Base-by-base conservation (phyloP, 1,140 invertebrate genomes). In the Scylla paramamosain region DNA sequence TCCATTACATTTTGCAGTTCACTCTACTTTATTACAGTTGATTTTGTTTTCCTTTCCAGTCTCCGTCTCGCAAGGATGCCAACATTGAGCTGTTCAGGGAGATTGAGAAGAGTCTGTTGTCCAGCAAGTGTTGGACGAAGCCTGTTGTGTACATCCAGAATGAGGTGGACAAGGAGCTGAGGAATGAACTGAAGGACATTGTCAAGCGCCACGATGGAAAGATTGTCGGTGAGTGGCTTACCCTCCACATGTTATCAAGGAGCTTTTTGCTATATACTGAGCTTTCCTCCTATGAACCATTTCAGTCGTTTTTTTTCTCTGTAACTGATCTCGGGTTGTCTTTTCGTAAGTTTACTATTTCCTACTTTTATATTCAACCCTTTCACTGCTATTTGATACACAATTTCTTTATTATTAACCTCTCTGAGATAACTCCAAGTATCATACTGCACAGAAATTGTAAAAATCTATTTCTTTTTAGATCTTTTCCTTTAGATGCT, bases 71-170 rank as follows among this genome's bases (percentile, higher is more conserved):
- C 77, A 98, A 99, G 97, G 99, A 99, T 97, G 97, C 99, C 95
- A 98, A 99, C 96, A 98, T 99, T 87, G 99, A 99, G 97, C 98
- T 99, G 98, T 98, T 99, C 97, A 98, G 99, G 97, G 98, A 98
- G 94, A 98, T 99, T 92, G 99, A 99, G 97, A 98, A 98, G 96
- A 97, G 98, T 0, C 97, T 99, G 91, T 97, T 99, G 28, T 98
- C 98, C 94, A 98, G 98, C 91, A 98, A 99, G 96, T 98, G 98
- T 96, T 98, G 99, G 95, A 97, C 97, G 20, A 97, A 98, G 95
- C 99, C 99, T 0, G 97, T 97, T 95, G 98, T 99, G 89, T 99
- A 97, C 96, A 98, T 99, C 29, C 98, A 98, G 89, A 97, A 98
- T 0, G 99, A 99, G 91, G 98, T 99, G 6, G 99, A 99, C 96